Evolutionary conservation across 2,888 invertebrate species (phyloP), one percentile per base, ranked within the genome.

Genomic region (Hoplodrina ambigua): DNA sequence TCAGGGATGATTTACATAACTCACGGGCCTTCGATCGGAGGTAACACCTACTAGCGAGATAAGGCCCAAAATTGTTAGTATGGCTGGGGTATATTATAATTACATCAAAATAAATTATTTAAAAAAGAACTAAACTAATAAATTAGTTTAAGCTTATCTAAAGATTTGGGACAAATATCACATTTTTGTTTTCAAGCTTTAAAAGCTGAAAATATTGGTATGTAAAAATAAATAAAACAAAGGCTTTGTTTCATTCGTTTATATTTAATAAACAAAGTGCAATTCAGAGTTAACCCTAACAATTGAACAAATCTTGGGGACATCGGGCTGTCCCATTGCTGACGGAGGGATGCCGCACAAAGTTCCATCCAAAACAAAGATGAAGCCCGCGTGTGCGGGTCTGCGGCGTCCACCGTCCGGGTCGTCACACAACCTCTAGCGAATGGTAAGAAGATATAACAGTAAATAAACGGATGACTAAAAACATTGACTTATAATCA

Each of bases 231-330:
- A 90, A 89, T 83, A 86, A 92, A 91, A 93, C 86, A 88, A 81
- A 70, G 49, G 57, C 67, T 87, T 79, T 87, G 86, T 92, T 94
- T 95, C 93, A 94, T 95, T 96, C 94, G 94, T 96, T 96, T 96
- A 96, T 96, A 96, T 96, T 96, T 95, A 95, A 95, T 96, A 96
- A 96, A 96, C 94, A 96, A 96, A 95, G 92, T 96, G 96, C 96
- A 96, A 96, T 96, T 95, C 96, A 96, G 96, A 96, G 94, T 95
- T 95, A 95, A 93, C 93, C 94, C 93, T 95, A 95, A 95, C 94
- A 94, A 95, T 95, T 95, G 94, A 95, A 95, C 94, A 95, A 94
- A 94, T 94, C 85, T 92, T 89, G 87, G 90, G 91, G 93, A 94
- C 93, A 88, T 90, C 87, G 88, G 85, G 85, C 87, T 87, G 91